These are phyloP conservation scores for Anarrhichthys ocellatus DNA, from an alignment of 2,113 vertebrate species.

Conservation along the genomic window DNA sequence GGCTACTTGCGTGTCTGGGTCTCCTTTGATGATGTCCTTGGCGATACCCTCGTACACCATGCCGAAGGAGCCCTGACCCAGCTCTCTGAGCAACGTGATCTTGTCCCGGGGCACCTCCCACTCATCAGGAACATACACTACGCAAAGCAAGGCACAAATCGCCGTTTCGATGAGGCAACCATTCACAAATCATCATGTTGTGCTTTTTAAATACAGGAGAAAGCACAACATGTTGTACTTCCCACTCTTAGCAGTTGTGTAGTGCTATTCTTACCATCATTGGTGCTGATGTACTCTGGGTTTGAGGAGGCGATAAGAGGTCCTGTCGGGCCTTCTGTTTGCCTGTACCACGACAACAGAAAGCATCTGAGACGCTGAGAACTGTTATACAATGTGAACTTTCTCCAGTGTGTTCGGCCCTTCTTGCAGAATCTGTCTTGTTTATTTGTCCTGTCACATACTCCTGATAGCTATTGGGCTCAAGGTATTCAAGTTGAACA, in stretches of 20 bases:
- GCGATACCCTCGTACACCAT: slow-evolving; percentile 98
- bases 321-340: slow-evolving; percentile 92
- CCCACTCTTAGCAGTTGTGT: not conserved
- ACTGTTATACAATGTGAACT: not conserved
- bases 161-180: not conserved
- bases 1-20: slow-evolving; percentile 89
- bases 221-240: not conserved
- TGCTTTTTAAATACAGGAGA: not conserved
- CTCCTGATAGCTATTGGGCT: not conserved
- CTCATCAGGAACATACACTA: slow-evolving; percentile 95
- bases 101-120: slow-evolving; percentile 97
- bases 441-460: not conserved
- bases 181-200: not conserved
- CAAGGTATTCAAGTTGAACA: not conserved
- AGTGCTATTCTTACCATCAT: slow-evolving; percentile 87
- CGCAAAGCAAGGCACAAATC: slow-evolving; percentile 4
- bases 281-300: slow-evolving; percentile 96
- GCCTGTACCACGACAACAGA: slow-evolving; percentile 80
- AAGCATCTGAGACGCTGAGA: slow-evolving; percentile 3
- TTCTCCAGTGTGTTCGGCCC: not conserved
- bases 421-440: not conserved
- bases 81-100: slow-evolving; percentile 90
- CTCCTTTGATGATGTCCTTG: slow-evolving; percentile 94
- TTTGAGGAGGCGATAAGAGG: slow-evolving; percentile 96
- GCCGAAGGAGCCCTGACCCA: slow-evolving; percentile 97